Base-by-base conservation (phyloP, 2,888 invertebrate species). In the Lamproptera curius region DNA sequence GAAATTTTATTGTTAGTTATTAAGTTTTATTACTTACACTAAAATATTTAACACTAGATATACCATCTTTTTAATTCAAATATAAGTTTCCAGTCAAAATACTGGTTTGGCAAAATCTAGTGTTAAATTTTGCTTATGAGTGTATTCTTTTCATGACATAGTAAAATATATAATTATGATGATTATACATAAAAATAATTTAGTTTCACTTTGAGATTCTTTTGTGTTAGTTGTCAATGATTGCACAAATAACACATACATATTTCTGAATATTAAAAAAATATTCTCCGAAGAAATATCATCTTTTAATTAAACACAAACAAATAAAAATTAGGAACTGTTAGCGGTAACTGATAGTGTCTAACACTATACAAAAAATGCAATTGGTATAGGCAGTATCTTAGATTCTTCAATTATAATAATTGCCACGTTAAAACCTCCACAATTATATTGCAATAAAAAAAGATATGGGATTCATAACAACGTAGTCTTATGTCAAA, bases 251-350 rank as follows among this genome's bases (percentile, higher is more conserved):
- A n/a, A 36, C 14, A 36, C 10, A 23, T 20, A 6, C n/a, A n/a
- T n/a, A n/a, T n/a, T n/a, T n/a, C n/a, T n/a, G n/a, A 20, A 20
- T 20, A 20, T 5, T 20, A n/a, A 11, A 34, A 39, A 11, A 47
- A 39, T 37, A 26, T 47, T 15, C 16, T 35, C 37, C 34, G 46
- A 26, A 31, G 16, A 41, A n/a, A 41, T 28, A 23, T 35, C 31
- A 46, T 41, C 38, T 28, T 39, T 16, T 38, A 42, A 41, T 43
- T 39, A 51, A 52, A 45, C 26, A 34, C 36, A 51, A 45, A 36
- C 37, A 51, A 52, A 45, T 23, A 34, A 36, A 51, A 45, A 36
- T 52, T 60, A 60, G 58, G 58, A 60, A 60, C 60, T 56, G 54
- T 52, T 28, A 26, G 46, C 40, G 56, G 53, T 54, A 58, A 57